Conservation (phyloP, 2,797 vertebrate genomes). For the Danio albolineatus region DNA sequence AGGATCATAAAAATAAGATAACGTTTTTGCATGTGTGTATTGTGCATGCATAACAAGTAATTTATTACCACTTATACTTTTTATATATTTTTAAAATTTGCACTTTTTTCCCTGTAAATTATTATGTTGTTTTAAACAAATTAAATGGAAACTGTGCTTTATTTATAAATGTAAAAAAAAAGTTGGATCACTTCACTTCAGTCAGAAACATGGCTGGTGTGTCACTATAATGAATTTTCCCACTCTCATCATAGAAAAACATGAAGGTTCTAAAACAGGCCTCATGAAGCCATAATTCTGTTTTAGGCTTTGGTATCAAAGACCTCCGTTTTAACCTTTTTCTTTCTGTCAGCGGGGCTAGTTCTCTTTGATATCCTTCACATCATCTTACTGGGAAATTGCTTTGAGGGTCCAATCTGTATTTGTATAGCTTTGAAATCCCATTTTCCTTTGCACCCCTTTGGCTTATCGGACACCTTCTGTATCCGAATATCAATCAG, state of each 20-base stretch:
- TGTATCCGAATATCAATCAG: constrained; percentile 35
- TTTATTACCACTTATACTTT: too few relatives aligned
- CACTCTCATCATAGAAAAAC: neutral
- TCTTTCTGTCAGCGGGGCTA: constrained; percentile 5
- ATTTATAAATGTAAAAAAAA: neutral
- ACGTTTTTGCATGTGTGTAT: too few relatives aligned
- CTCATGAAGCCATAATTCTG: constrained; percentile 1
- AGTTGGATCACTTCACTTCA: neutral
- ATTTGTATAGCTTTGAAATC: constrained; percentile 56
- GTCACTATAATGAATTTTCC: neutral
- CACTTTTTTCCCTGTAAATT: too few relatives aligned
- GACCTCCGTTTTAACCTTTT: constrained; percentile 14
- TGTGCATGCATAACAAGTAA: too few relatives aligned
- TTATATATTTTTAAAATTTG: too few relatives aligned
- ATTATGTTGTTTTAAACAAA: too few relatives aligned
- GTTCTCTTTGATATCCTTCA: constrained; percentile 42
- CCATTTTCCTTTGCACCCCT: constrained; percentile 40
- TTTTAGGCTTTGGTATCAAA: constrained; percentile 18
- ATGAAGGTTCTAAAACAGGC: constrained; percentile 1
- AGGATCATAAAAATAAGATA: too few relatives aligned
- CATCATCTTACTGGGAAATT: constrained; percentile 34
- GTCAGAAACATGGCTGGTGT: neutral
- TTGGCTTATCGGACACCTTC: constrained; percentile 30
- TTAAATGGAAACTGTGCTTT: too few relatives aligned
- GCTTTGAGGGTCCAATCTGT: constrained; percentile 50